Evolutionary conservation across 1,140 invertebrate species (phyloP), one percentile per base, ranked within the genome.

Genomic region (Stegodyphus dumicola): DNA sequence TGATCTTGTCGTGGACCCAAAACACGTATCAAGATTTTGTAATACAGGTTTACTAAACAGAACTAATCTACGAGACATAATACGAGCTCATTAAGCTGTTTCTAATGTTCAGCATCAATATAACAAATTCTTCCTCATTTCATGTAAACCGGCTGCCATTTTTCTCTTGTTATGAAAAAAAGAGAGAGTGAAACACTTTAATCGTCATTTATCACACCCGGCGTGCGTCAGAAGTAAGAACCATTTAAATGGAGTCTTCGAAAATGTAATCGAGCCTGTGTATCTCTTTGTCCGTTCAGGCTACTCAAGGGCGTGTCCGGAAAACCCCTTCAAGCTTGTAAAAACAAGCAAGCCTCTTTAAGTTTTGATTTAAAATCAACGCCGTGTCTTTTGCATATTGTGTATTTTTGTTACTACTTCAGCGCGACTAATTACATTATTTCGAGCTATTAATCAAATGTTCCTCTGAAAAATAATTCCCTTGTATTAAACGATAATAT

Each of bases 401-500:
- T 33, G 33, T 33, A 33, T 33, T 33, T 33, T 33, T 33, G 33
- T 33, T 33, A 33, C n/a, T n/a, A 11, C 11, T 6, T 67, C 6
- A 67, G n/a, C 15, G n/a, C 33, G 9, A 18, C 66, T 67, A 67
- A 67, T 67, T 67, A 17, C 15, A 67, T 67, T 67, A 67, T 67
- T 67, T 67, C 6, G 66, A 18, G 17, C 66, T 67, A 67, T 67
- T 67, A 67, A 67, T 67, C 66, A 67, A 67, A 67, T n/a, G n/a
- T 17, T 9, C 7, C 7, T 67, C n/a, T 1, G 66, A 18, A 18
- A 67, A 67, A 67, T 18, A 67, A 11, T 15, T 18, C n/a, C 33
- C 33, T 9, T 18, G 66, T 64, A 64, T 64, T 64, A 64, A 67
- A n/a, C 33, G 66, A 67, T 67, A 67, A 67, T 67, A 67, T 67